Evolutionary conservation across 2,113 vertebrate species (phyloP), one percentile per base, ranked within the genome.

Genomic region (Phoxinus phoxinus): DNA sequence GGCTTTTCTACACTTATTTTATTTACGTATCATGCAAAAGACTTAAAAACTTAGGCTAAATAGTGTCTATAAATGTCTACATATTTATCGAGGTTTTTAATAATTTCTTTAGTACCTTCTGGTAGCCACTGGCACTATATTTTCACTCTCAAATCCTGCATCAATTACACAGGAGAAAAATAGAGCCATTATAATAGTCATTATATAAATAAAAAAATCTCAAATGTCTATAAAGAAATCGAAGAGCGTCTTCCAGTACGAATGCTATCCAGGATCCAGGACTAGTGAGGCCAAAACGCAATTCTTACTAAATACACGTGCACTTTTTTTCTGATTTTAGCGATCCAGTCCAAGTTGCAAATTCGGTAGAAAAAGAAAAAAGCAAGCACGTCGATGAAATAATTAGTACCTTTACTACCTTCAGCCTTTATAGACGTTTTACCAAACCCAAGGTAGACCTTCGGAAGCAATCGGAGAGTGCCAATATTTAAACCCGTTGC

Each of bases 401-500:
- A 37, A 56, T 56, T 27, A 25, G 27, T 41, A 41, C 41, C 19
- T 63, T 84, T 65, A 32, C 65, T 51, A 79, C 65, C 86, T 32
- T 84, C 81, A 67, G 77, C 83, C 84, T 88, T 88, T 88, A 81
- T 77, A 84, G 63, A 81, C 53, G 76, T 67, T 86, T 30, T 84
- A 74, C 15, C 76, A 59, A 75, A 53, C 17, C 76, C 58, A 69
- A 44, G 21, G 83, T 46, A 56, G 53, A 56, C 81, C 78, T 44
- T 81, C 73, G 65, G 23, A 44, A 46, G 51, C 95, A 94, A 96
- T 96, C 93, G 93, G 95, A 96, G 96, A 95, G 94, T 95, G 94
- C 95, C 95, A 97, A 97, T 96, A 96, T 96, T 96, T 96, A 96
- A 90, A 94, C 91, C 91, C 92, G 97, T 98, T 97, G 94, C 96